phyloP scores from a whole-genome alignment of 1,140 invertebrate genomes.

The Orius insidiosus region DNA sequence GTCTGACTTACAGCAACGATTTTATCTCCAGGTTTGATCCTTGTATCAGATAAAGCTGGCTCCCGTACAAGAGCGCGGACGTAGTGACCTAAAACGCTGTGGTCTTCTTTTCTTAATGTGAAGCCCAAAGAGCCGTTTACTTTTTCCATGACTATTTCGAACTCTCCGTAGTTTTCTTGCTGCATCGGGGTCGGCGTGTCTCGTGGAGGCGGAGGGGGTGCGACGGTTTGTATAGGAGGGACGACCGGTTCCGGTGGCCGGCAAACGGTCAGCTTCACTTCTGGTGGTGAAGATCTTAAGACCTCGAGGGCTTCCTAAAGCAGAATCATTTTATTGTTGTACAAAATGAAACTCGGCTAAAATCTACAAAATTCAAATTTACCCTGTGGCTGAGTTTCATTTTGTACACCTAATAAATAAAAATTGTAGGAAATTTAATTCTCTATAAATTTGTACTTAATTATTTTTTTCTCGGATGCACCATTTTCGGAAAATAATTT shows the following conservation, averaged over 20 bases:
- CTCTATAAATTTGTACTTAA: too few relatives aligned
- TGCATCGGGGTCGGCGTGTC: conserved; percentile 27
- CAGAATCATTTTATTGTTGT: too few relatives aligned
- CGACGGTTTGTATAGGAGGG: conserved; percentile 31
- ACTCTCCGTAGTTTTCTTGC: conserved; percentile 39
- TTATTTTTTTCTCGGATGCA: too few relatives aligned
- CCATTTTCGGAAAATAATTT: too few relatives aligned
- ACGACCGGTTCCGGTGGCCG: conserved; percentile 40
- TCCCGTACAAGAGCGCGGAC: conserved; percentile 68
- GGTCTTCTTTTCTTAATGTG: conserved; percentile 64
- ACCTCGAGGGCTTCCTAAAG: conserved; percentile 71
- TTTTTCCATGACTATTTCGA: conserved; percentile 68
- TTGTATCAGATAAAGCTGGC: conserved; percentile 66
- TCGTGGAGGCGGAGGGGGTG: conserved; percentile 29
- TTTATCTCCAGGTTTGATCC: conserved; percentile 68
- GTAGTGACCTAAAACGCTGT: conserved; percentile 63
- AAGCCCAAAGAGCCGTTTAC: conserved; percentile 73
- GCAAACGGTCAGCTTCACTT: conserved; percentile 57
- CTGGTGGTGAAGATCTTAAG: conserved; percentile 48
- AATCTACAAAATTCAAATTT: too few relatives aligned
- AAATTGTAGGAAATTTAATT: too few relatives aligned
- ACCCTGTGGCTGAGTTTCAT: too few relatives aligned
- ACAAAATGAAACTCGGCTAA: too few relatives aligned
- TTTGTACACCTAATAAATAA: too few relatives aligned
- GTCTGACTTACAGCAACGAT: conserved; percentile 53